These are phyloP conservation scores for Leptopilina myrica DNA, from an alignment of 2,888 invertebrate genomes.

Conservation along the genomic window DNA sequence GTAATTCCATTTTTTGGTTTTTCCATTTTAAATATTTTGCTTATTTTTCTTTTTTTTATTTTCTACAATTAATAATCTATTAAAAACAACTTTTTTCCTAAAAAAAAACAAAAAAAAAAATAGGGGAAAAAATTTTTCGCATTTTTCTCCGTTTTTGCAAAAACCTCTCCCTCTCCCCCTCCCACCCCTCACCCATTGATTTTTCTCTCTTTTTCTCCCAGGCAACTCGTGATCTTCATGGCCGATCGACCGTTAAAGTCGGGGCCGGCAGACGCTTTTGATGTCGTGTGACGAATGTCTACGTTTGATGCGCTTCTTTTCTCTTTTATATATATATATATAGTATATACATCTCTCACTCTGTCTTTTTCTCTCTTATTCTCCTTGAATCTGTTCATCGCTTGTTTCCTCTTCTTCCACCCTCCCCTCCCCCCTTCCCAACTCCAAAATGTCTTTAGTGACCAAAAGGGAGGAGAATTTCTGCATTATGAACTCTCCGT, in stretches of 20 bases:
- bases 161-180: background rate
- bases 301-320: slow-evolving; percentile 74
- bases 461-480: slow-evolving; percentile 27
- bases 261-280: slow-evolving; percentile 75
- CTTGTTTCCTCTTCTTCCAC: no score
- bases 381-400: slow-evolving; percentile 14
- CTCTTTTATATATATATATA: slow-evolving; percentile 48
- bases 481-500: slow-evolving; percentile 41
- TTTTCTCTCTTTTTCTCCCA: slow-evolving; percentile 59
- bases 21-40: no score
- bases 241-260: slow-evolving; percentile 75
- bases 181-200: slow-evolving; percentile 53
- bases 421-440: no score
- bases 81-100: no score
- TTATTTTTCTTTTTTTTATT: no score
- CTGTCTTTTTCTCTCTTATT: slow-evolving; percentile 37
- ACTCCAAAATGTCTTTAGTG: slow-evolving; percentile 22
- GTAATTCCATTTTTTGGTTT: no score
- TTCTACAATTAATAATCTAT: no score
- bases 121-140: slow-evolving; percentile 18
- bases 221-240: slow-evolving; percentile 68
- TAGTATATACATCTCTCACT: slow-evolving; percentile 44
- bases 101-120: no score
- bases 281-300: slow-evolving; percentile 77
- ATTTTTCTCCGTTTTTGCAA: slow-evolving; percentile 44